Conservation (phyloP, 2,113 vertebrate genomes). For the Ctenodactylus gundi region DNA sequence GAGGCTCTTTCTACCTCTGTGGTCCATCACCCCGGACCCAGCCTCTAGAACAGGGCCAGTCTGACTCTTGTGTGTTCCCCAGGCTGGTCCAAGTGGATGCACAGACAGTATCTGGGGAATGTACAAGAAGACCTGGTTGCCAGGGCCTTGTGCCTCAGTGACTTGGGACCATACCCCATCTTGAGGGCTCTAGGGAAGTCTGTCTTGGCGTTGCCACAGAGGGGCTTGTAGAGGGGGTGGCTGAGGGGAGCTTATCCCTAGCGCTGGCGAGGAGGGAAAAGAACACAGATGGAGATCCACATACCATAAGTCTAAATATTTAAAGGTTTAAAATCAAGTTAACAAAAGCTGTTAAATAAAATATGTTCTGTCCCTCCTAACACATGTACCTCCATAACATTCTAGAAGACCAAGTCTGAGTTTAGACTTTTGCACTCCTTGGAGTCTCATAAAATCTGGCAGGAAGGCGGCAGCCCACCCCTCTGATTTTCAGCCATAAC, state of each 20-base stretch:
- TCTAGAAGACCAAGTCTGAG: not conserved
- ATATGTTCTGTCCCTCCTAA: not conserved
- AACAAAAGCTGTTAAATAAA: constrained; percentile 63
- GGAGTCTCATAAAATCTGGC: not conserved
- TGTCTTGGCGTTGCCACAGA: not conserved
- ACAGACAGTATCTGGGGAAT: not conserved
- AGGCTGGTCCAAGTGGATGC: not conserved
- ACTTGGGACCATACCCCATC: not conserved
- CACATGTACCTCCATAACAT: not conserved
- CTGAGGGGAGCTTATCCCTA: not conserved
- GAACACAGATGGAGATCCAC: constrained; percentile 13
- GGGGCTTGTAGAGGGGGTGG: not conserved
- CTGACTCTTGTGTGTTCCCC: not conserved
- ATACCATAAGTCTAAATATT: constrained; percentile 54
- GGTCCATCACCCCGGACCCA: not conserved
- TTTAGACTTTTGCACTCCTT: not conserved
- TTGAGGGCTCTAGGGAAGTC: not conserved
- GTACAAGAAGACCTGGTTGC: not conserved
- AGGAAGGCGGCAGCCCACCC: not conserved
- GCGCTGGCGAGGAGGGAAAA: not conserved
- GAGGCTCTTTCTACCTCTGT: not conserved
- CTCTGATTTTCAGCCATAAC: not conserved
- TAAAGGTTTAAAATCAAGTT: constrained; percentile 46
- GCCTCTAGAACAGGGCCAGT: not conserved
- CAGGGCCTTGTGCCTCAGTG: not conserved